phyloP scores from a whole-genome alignment of 2,888 invertebrate genomes.

The Drepana falcataria region DNA sequence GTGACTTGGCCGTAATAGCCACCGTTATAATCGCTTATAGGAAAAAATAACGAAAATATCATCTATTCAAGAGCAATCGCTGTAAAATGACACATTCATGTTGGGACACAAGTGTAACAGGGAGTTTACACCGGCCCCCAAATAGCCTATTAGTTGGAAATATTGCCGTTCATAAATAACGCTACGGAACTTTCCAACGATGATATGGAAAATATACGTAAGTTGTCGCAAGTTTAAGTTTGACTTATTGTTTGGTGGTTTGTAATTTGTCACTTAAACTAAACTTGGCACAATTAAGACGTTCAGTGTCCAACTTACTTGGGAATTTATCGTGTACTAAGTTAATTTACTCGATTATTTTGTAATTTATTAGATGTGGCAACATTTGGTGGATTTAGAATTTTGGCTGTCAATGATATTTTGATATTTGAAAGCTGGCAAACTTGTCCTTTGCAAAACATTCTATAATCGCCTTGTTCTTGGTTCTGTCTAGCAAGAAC shows the following conservation, averaged over 20 bases:
- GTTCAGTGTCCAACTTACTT: no score
- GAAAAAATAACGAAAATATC: conserved; percentile 28
- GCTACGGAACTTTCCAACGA: background rate
- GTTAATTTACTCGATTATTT: no score
- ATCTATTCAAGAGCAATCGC: conserved; percentile 29
- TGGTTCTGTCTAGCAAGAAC: no score
- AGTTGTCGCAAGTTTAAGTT: background rate
- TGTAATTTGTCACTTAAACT: background rate
- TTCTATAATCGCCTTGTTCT: no score
- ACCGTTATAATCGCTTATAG: conserved; percentile 19
- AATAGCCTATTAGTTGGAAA: conserved; percentile 2
- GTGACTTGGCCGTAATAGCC: conserved; percentile 7
- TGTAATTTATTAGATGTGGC: no score
- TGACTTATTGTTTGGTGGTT: background rate
- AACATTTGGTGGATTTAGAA: no score
- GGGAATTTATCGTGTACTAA: no score
- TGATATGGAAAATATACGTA: background rate
- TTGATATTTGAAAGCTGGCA: no score
- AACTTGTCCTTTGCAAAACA: no score
- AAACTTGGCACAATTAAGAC: background rate
- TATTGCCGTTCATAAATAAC: background rate
- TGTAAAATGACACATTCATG: conserved; percentile 40
- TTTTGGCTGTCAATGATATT: no score
- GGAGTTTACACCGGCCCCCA: conserved; percentile 3
- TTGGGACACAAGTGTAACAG: conserved; percentile 5